Evolutionary conservation across 2,797 vertebrate species (phyloP).

Genomic region (Lepilemur septentrionalis): DNA sequence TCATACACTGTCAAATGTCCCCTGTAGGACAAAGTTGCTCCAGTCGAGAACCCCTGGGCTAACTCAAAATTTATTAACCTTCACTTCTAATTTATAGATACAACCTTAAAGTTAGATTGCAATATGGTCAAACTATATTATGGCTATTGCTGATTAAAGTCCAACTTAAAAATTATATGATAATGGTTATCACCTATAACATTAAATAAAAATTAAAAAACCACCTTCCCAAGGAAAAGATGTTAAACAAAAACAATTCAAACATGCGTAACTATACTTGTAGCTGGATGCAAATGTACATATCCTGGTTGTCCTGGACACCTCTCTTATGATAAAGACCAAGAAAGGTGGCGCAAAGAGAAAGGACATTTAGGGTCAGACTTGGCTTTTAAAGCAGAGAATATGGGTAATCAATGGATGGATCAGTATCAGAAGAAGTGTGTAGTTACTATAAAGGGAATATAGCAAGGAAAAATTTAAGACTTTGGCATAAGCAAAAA

Average conservation of each 20-base stretch:
- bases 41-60: background rate
- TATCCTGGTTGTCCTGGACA: background rate
- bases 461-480: background rate
- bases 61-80: background rate
- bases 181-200: background rate
- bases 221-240: slow-evolving; percentile 17
- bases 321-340: background rate
- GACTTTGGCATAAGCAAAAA: background rate
- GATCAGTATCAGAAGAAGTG: background rate
- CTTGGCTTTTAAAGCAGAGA: background rate
- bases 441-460: background rate
- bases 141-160: background rate
- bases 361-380: background rate
- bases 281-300: background rate
- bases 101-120: background rate
- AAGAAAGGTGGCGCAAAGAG: background rate
- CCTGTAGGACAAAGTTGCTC: background rate
- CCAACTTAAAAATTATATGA: background rate
- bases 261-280: background rate
- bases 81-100: background rate
- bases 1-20: background rate
- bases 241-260: background rate
- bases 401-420: background rate
- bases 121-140: background rate
- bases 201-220: background rate